Base-by-base conservation (phyloP, 2,888 invertebrate genomes). In the Metallyticus violacea region DNA sequence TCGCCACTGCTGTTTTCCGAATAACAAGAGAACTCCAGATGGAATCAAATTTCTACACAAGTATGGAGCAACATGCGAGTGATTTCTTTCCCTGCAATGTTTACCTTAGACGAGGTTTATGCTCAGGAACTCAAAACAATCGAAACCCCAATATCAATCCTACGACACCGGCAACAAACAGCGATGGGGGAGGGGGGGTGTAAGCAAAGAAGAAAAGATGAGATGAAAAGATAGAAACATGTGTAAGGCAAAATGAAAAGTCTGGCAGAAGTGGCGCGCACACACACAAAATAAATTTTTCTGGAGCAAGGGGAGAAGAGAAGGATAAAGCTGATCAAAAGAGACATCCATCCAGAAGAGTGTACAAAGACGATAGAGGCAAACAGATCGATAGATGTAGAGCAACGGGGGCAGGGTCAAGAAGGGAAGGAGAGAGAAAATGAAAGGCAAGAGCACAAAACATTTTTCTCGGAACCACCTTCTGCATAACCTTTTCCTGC, bases 281-380 rank as follows among this genome's bases (percentile, higher is more conserved):
- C 15, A 62, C 40, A 15, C 40, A 22, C 40, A 22, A 62, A 62
- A 62, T 62, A 62, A 62, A 62, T 62, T 62, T 22, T 22, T 15
- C 40, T 62, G 40, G 3, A 62, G 40, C 40, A 15, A 62, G 40
- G 40, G 40, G n/a, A 26, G 29, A 25, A 25, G 62, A n/a, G 82
- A 77, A 77, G 83, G 83, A 83, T 83, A 83, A 83, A 28, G 77
- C 28, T 83, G 76, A 83, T 83, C 77, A 26, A 83, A 77, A 83
- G 83, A 83, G 83, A 83, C 83, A 77, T 83, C 83, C 83, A 83
- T 77, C 83, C 77, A 77, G 83, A 83, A 83, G 77, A 77, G 9
- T 77, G 83, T 77, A 83, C 83, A 77, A 83, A 77, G 28, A 77
- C 76, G 83, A 77, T 77, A 77, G 83, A 83, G 29, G 83, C 83